Evolutionary conservation across 2,797 vertebrate species (phyloP), one percentile per base, ranked within the genome.

Genomic region (Thunnus albacares): DNA sequence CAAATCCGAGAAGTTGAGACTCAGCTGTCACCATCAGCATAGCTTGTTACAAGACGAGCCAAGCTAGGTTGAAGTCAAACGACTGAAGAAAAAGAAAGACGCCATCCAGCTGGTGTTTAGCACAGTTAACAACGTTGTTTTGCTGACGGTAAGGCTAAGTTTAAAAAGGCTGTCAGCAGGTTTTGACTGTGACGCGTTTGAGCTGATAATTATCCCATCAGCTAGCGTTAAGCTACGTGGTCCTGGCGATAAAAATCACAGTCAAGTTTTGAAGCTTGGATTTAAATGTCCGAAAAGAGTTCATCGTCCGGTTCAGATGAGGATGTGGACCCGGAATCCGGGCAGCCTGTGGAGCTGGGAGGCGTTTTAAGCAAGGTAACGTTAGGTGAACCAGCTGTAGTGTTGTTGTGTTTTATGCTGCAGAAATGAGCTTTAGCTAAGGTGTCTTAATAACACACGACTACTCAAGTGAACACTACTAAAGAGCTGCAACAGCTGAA

Each of bases 221-320:
- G 63, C 56, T 61, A 24, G 53, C 57, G 17, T 49, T 2, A 1
- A 57, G 43, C 43, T 67, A 47, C 65, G 53, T 45, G 30, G 22
- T 41, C 63, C 41, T 24, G 13, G 51, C 57, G 6, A 30, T 38
- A 18, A 10, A 38, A 38, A 66, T 59, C 56, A 56, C 24, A 59
- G n/a, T 75, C 3, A 51, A 33, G 33, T 70, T 85, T 3, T 14
- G 0, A 82, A 79, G 24, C 73, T 88, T 77, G 76, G 79, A 85
- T 80, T 90, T 89, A 94, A 93, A 99, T 99, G 98, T 99, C 97
- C 93, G 98, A 99, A 87, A 97, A 98, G 95, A 98, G 97, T 93
- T 99, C 97, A 85, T 97, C 97, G 80, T 98, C 97, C 52, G 96
- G 97, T 72, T 98, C 97, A 63, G 98, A 99, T 84, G 98, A 99